Percentiles rank a stretch among this genome's conserved stretches.
These are phyloP conservation scores for Phortica okadai DNA, from an alignment of 2,888 invertebrate genomes.

Conservation along the genomic window DNA sequence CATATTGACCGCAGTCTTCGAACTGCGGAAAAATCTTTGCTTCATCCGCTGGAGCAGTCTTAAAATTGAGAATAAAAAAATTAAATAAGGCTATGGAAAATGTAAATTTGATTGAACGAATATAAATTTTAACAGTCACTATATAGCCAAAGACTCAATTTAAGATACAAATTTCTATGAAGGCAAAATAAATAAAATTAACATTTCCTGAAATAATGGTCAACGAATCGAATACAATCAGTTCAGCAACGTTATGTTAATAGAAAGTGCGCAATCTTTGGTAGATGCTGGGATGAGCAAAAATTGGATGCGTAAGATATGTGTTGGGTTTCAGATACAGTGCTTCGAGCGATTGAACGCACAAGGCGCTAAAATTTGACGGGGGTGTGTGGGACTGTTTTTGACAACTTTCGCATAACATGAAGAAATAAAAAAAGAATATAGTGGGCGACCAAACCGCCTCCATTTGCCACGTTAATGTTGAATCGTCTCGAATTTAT, in stretches of 20 bases:
- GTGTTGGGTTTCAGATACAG: conserved; percentile 61
- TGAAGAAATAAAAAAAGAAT: conserved; percentile 59
- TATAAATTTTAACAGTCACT: conserved; percentile 6
- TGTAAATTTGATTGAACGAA: no score
- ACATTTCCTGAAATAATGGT: conserved; percentile 53
- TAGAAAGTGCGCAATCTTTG: conserved; percentile 51
- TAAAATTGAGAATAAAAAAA: no score
- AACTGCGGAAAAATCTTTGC: no score
- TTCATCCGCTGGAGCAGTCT: no score
- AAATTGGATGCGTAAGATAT: conserved; percentile 53
- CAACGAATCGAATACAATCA: conserved; percentile 10
- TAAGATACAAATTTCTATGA: no score
- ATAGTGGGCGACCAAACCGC: conserved; percentile 40
- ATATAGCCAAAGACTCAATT: conserved; percentile 9
- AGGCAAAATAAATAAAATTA: conserved; percentile 59
- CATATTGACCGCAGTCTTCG: no score
- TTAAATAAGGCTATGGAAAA: no score
- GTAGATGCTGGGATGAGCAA: neutral
- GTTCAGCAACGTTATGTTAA: conserved; percentile 65
- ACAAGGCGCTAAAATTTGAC: conserved; percentile 22
- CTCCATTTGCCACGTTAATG: conserved; percentile 63
- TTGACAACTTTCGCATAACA: conserved; percentile 68
- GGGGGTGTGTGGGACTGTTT: conserved; percentile 42
- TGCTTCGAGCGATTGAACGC: conserved; percentile 9
- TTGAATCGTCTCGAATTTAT: conserved; percentile 61